phyloP scores from a whole-genome alignment of 1,140 invertebrate species.

The Maconellicoccus hirsutus region DNA sequence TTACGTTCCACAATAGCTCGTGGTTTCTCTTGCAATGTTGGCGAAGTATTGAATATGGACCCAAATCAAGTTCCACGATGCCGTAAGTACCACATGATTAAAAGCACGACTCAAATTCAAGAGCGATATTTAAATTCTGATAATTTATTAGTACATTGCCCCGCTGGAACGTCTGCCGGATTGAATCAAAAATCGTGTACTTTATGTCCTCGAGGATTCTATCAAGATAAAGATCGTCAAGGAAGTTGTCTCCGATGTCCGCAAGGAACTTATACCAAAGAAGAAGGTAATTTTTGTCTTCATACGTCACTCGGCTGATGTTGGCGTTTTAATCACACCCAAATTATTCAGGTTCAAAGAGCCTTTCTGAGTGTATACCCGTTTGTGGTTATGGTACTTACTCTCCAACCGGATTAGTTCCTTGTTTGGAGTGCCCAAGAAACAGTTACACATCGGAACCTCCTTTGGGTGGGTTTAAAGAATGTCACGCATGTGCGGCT shows the following conservation, averaged over 20 bases:
- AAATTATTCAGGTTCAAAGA: conserved; percentile 49
- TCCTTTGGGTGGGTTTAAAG: conserved; percentile 80
- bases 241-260: conserved; percentile 79
- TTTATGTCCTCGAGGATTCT: conserved; percentile 79
- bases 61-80: conserved; percentile 84
- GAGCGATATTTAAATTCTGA: conserved; percentile 11
- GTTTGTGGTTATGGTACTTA: conserved; percentile 94
- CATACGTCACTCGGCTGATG: background rate
- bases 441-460: conserved; percentile 84
- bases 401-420: conserved; percentile 85
- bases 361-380: conserved; percentile 69
- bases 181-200: conserved; percentile 76
- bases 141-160: conserved; percentile 69
- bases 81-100: conserved; percentile 46
- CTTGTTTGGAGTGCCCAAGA: conserved; percentile 86
- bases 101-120: no score
- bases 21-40: conserved; percentile 84
- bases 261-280: conserved; percentile 78
- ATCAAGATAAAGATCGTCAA: conserved; percentile 83
- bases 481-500: conserved; percentile 83
- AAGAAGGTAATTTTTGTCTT: conserved; percentile 46
- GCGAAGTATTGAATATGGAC: conserved; percentile 75
- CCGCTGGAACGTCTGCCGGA: conserved; percentile 84
- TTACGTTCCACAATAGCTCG: conserved; percentile 69
- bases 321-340: background rate